A percentile compares a stretch with the other conserved stretches of the same genome.
Conservation (phyloP, 2,113 vertebrate species). For the Nesogale talazaci region DNA sequence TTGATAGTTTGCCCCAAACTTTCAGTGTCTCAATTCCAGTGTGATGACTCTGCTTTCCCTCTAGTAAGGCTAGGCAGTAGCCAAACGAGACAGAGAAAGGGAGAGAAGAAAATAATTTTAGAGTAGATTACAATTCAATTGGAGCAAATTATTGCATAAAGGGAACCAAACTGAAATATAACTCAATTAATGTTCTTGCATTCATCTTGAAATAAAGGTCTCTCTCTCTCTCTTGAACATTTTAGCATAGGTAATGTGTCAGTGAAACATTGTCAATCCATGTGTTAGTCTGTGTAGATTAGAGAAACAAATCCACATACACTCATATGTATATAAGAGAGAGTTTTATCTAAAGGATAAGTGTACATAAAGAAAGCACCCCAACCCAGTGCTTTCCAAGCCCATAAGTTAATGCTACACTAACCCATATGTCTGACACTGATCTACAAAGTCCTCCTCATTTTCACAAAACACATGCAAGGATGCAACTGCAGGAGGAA, state of each 20-base stretch:
- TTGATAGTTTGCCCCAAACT: neutral
- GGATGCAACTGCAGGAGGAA: no score
- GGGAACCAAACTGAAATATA: neutral
- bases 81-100: neutral
- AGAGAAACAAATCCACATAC: no score
- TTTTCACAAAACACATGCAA: no score
- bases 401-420: no score
- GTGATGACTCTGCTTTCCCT: neutral
- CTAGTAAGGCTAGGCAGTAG: neutral
- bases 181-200: neutral
- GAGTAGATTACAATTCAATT: neutral
- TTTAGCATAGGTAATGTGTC: neutral
- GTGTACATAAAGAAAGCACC: no score
- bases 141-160: fast-evolving
- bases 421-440: no score
- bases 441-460: no score
- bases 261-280: neutral
- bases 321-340: no score
- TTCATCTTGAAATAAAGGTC: neutral
- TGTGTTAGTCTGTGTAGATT: no score
- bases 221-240: neutral
- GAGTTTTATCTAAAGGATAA: no score
- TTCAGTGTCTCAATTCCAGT: neutral
- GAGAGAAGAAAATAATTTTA: neutral
- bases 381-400: no score